Evolutionary conservation across 2,113 vertebrate genomes (phyloP), one percentile per base, ranked within the genome.

Genomic region (Bungarus multicinctus): DNA sequence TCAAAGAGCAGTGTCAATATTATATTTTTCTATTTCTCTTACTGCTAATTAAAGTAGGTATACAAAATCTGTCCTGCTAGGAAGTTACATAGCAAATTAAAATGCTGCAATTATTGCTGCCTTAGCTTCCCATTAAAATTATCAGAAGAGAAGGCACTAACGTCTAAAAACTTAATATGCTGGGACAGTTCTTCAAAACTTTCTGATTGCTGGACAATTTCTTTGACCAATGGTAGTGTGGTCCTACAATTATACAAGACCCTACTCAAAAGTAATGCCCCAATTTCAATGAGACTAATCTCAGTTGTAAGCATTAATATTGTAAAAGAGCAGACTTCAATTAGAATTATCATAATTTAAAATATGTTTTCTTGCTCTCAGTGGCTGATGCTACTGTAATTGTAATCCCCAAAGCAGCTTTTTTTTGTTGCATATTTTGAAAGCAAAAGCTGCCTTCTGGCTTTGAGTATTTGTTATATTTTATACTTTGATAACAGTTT

Each of bases 1-100:
- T 97, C 93, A 94, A 58, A 94, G 89, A 94, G 85, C 91, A 91
- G 94, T 93, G 93, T 45, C 91, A 93, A 87, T 95, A 93, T 95
- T 94, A 93, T 93, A 74, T 43, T 58, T 58, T 90, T 52, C 69
- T 39, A 89, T 94, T 93, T 94, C 47, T 95, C 91, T 94, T 96
- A 85, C 91, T 96, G 93, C 92, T 94, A 94, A 97, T 96, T 93
- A 95, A 95, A 96, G 94, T 96, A 69, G 27, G 27, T 18, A 34
- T 96, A 96, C 94, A 93, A 60, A 96, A 96, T 92, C 89, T 90
- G 89, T 92, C 0, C 0, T 97, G 94, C 96, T 97, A 95, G 97
- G 96, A 97, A 98, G 92, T 91, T 91, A 86, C 90, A 94, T 10
- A 94, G 95, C 94, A 96, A 96, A 95, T 95, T 94, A 95, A 95